phyloP scores from a whole-genome alignment of 2,888 invertebrate species.

The Xestia ashworthii region DNA sequence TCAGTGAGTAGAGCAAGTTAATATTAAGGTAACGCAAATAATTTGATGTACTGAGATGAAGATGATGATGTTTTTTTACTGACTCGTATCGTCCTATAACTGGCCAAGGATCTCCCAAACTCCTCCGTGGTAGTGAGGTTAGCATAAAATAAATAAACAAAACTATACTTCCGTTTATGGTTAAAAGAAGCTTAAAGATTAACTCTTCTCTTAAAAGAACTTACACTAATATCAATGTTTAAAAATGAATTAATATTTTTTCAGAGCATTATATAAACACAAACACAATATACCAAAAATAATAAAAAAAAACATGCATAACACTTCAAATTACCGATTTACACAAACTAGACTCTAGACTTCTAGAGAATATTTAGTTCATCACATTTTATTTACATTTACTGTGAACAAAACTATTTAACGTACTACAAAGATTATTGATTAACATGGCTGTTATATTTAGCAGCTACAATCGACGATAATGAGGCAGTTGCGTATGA shows the following conservation, averaged over 20 bases:
- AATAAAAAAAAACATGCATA: background rate
- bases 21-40: background rate
- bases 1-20: background rate
- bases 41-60: background rate
- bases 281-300: background rate
- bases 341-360: background rate
- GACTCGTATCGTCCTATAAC: background rate
- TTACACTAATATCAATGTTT: background rate
- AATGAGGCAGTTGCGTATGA: slow-evolving; percentile 55
- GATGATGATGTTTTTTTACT: background rate
- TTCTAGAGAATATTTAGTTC: background rate
- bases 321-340: slow-evolving; percentile 6
- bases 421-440: slow-evolving; percentile 29
- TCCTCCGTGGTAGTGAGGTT: background rate
- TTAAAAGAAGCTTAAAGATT: no score
- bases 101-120: background rate
- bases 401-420: background rate
- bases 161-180: background rate
- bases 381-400: slow-evolving; percentile 26
- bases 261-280: background rate
- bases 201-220: background rate
- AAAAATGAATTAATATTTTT: background rate
- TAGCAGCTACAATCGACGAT: slow-evolving; percentile 40
- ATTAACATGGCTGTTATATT: slow-evolving; percentile 1
- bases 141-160: background rate